These are phyloP conservation scores for human DNA, from an alignment of 2,113 vertebrate species.

Conservation along the genomic window DNA sequence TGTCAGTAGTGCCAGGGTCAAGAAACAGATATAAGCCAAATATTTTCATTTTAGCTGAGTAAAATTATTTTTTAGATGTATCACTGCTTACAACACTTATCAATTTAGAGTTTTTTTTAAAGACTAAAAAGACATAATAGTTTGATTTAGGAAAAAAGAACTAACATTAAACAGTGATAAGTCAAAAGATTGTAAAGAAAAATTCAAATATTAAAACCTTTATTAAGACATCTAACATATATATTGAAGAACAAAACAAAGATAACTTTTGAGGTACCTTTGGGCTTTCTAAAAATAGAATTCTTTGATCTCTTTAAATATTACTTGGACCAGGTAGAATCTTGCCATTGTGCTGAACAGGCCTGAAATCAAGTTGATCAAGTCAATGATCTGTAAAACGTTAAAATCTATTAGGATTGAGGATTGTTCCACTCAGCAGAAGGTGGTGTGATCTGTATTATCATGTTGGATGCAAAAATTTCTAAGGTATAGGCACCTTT, in stretches of 20 bases:
- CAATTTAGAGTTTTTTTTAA: background rate
- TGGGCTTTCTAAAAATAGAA: background rate
- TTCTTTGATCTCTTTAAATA: background rate
- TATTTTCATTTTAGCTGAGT: conserved; percentile 1
- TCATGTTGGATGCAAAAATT: background rate
- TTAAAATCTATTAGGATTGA: background rate
- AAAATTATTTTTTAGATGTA: background rate
- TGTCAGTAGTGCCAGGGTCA: background rate
- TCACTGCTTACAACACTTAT: background rate
- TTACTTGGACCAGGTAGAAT: background rate
- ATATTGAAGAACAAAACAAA: background rate
- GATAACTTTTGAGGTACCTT: background rate
- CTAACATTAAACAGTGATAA: background rate
- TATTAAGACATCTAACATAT: background rate
- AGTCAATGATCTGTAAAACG: conserved; percentile 7
- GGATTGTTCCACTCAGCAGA: background rate
- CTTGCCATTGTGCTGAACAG: background rate
- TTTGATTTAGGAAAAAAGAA: background rate
- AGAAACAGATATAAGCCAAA: background rate
- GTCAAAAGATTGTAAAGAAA: background rate
- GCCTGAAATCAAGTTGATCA: background rate
- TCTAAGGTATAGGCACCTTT: background rate
- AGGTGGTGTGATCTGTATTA: background rate
- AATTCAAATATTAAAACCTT: background rate
- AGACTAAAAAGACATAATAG: background rate